Base-by-base conservation (phyloP, 2,797 vertebrate species). In the Enteromius paludinosus region DNA sequence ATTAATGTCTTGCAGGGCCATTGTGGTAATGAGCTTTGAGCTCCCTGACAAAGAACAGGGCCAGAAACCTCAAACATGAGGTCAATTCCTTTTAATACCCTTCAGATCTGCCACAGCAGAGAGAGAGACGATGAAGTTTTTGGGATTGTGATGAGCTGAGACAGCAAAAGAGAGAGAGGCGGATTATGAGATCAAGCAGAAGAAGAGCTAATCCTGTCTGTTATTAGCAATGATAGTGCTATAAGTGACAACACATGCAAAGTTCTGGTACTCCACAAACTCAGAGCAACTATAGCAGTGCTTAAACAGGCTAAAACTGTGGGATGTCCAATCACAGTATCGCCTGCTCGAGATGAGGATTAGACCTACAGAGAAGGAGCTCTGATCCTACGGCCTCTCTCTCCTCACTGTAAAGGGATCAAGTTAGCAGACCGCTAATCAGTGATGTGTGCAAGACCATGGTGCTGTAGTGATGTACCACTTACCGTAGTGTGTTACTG, bases 201-300 rank as follows among this genome's bases (percentile, higher is more conserved):
- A 90, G 90, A 86, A 87, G 89, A 64, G 89, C 92, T 94, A 95
- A 95, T 94, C 94, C 93, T 87, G 90, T 89, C 90, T 84, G 90
- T 94, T 93, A 94, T 95, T 94, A 94, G 89, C 90, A 91, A 93
- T 92, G 93, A 94, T 94, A 90, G 90, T 45, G 64, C 87, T 94
- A 89, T 93, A 93, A 94, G 93, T 93, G 93, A 94, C 93, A 94
- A 94, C 93, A 94, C 92, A 93, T 93, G 93, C 88, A 89, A 91
- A 94, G 92, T 90, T 93, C 91, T 78, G 71, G 85, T 84, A 91
- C 92, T 93, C 90, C 64, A 56, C 66, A 43, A 83, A 85, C 74
- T 79, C 59, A 65, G 59, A 61, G 82, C 17, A 49, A 87, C 82
- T 79, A 80, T 88, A 54, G 86, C 59, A 78, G 54, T 65, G 43